Percentiles rank a stretch among this genome's conserved stretches.
phyloP scores from a whole-genome alignment of 2,113 vertebrate species.

The Caretta caretta region DNA sequence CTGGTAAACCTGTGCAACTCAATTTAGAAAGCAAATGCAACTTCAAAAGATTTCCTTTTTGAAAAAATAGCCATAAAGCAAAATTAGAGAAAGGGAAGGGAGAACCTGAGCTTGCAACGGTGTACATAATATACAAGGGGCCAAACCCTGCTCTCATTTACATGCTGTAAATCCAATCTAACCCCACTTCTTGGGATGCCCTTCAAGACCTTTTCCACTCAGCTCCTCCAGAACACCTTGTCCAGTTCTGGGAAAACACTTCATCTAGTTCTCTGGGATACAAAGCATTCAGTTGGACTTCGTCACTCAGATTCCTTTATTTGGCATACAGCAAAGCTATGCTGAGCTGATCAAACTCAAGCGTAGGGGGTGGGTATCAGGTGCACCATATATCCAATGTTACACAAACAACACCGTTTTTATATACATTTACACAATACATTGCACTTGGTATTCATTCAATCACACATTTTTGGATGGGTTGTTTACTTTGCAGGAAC shows the following conservation, averaged over 20 bases:
- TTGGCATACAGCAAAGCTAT: not conserved
- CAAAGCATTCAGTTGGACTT: not conserved
- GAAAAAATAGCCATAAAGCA: not conserved
- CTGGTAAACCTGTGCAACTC: not conserved
- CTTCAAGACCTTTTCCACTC: not conserved
- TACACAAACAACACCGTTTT: not conserved
- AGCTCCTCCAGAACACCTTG: not conserved
- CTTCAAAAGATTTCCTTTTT: not conserved
- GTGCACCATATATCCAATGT: not conserved
- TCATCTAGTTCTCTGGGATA: not conserved
- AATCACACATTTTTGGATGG: not conserved
- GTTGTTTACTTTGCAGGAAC: not conserved
- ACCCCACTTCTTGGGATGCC: not conserved
- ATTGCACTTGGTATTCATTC: not conserved
- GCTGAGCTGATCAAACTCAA: not conserved
- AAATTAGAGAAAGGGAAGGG: not conserved
- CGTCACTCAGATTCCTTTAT: not conserved
- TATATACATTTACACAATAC: not conserved
- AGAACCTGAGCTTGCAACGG: not conserved
- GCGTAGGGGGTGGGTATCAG: not conserved
- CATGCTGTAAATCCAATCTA: not conserved
- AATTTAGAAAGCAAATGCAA: fast-evolving
- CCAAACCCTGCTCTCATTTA: not conserved
- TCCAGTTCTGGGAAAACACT: not conserved
- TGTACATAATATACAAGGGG: fast-evolving